Base-by-base conservation (phyloP, 30 jellyfish, hydroid and myxozoan genomes). In the Cassiopea andromeda region DNA sequence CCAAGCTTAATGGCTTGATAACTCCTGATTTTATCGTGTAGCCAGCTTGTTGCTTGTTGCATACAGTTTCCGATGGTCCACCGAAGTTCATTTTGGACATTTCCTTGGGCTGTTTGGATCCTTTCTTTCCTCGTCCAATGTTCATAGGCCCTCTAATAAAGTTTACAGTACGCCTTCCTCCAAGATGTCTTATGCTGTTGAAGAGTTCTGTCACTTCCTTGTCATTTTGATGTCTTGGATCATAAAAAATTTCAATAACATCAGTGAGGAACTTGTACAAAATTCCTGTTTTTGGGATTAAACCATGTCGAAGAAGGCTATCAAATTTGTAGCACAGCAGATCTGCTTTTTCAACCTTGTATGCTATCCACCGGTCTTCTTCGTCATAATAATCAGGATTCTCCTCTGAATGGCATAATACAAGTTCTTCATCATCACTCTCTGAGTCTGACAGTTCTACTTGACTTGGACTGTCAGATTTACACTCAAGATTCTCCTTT, bases 111-210 rank as follows among this genome's bases (percentile, higher is more conserved):
- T 60, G 16, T 59, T 60, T 77, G 61, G 9, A 59, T 16, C 89
- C 80, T 54, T 61, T 80, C 80, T 59, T 80, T 58, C 89, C 89
- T 50, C 60, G 61, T 0, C 89, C 89, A 60, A 58, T 80, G 89
- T 80, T 61, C 80, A 80, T 61, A 12, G 89, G 89, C 16, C 89
- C 89, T 50, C 89, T 13, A 80, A 80, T 60, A 80, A 80, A 80
- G 60, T 60, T 80, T 16, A 59, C 58, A 43, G 89, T 80, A 2
- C 89, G 60, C 59, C 89, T 80, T 80, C 81, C 89, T 80, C 89
- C 89, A 80, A 80, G 89, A n/a, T 80, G 80, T 50, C 81, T 80
- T 14, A 80, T 80, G 89, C 81, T 80, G 80, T 80, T 80, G 74
- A 80, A 80, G 38, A 80, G 59, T 80, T 80, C 80, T n/a, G 59